phyloP scores from a whole-genome alignment of 37 sponge, comb jelly and placozoan species.

The Cladorhizidae sp. region DNA sequence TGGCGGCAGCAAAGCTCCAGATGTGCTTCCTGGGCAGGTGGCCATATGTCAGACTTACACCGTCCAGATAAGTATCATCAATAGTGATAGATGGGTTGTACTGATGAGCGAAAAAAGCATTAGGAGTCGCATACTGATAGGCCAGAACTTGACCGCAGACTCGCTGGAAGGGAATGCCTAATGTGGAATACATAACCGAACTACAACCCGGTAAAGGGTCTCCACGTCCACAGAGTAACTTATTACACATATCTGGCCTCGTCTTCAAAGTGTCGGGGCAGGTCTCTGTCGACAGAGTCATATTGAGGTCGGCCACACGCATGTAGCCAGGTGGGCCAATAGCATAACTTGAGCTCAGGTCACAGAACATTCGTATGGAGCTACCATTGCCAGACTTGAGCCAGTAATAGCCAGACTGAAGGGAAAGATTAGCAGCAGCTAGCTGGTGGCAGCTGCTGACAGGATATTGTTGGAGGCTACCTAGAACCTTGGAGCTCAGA shows the following conservation, averaged over 20 bases:
- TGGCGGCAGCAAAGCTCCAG: conserved; percentile 64
- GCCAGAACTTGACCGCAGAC: conserved; percentile 45
- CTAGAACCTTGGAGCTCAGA: conserved; percentile 5
- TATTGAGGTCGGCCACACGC: conserved; percentile 49
- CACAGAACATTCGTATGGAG: conserved; percentile 32
- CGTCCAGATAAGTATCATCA: conserved; percentile 50
- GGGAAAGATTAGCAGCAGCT: neutral
- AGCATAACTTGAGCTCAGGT: neutral
- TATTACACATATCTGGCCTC: neutral
- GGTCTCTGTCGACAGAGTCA: neutral
- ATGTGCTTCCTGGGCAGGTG: conserved; percentile 27
- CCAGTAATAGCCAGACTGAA: conserved; percentile 41
- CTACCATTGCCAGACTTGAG: neutral
- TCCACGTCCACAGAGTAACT: conserved; percentile 32
- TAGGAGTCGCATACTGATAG: conserved; percentile 44
- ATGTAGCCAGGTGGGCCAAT: conserved; percentile 23
- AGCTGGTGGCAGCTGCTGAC: conserved; percentile 21
- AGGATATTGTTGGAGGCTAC: conserved; percentile 1
- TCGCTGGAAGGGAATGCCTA: conserved; percentile 14
- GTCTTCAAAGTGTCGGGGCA: conserved; percentile 25
- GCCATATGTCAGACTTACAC: conserved; percentile 33
- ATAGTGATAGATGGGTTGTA: conserved; percentile 6
- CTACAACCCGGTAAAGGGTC: conserved; percentile 19
- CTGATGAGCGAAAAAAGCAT: conserved; percentile 44
- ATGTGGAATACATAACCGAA: conserved; percentile 10